A percentile compares a stretch with the other conserved stretches of the same genome.
These are phyloP conservation scores for Amphipoea oculea DNA, from an alignment of 2,888 invertebrate genomes.

Conservation along the genomic window DNA sequence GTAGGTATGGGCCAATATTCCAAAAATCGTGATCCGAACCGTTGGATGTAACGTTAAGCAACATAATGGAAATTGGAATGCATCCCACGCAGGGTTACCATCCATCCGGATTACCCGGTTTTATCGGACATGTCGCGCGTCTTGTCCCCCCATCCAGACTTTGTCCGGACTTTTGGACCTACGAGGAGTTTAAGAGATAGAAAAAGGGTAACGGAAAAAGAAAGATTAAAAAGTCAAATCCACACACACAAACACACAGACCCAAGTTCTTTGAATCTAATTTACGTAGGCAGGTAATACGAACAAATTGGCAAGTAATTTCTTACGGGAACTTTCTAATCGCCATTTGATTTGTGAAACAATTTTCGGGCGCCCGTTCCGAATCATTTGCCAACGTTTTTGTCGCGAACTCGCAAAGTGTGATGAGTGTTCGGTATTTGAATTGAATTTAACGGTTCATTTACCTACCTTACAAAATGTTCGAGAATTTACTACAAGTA, in stretches of 20 bases:
- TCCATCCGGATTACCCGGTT: background rate
- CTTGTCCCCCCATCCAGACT: background rate
- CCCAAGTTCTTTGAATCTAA: no score
- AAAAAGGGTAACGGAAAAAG: background rate
- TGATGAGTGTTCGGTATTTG: constrained; percentile 30
- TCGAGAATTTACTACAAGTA: background rate
- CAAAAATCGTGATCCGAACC: background rate
- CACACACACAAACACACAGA: no score
- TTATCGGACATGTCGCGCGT: background rate
- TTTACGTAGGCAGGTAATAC: no score
- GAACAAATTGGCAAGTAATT: constrained; percentile 35
- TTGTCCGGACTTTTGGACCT: background rate
- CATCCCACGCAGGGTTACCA: background rate
- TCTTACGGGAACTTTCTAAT: constrained; percentile 37
- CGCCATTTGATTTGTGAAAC: constrained; percentile 44
- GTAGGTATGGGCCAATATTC: background rate
- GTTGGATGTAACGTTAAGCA: constrained; percentile 2
- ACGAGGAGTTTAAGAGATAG: background rate
- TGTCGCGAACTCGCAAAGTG: constrained; percentile 13
- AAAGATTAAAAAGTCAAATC: background rate
- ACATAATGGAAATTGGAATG: background rate
- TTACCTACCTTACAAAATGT: constrained; percentile 15
- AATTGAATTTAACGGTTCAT: constrained; percentile 50
- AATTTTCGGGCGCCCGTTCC: constrained; percentile 27
- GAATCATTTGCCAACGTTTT: constrained; percentile 41